Conservation (phyloP, 1,140 invertebrate genomes). For the Drosophila oshimai region DNA sequence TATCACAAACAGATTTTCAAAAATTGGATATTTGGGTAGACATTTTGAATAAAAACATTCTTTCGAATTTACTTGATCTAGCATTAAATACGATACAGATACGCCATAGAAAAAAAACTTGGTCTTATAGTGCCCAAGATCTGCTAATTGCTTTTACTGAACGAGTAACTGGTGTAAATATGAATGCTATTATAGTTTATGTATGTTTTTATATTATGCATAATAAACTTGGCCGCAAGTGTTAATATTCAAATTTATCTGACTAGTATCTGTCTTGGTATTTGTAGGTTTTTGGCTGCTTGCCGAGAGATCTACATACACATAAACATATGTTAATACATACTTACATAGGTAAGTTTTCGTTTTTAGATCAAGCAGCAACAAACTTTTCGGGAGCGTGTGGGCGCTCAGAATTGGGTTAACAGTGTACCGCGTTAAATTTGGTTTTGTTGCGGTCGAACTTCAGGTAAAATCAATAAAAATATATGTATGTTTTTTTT, state of each 20-base stretch:
- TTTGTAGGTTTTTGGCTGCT: constrained; percentile 56
- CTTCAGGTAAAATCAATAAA: constrained; percentile 70
- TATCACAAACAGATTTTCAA: too few species aligned
- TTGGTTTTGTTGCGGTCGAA: constrained; percentile 33
- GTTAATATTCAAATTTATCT: too few species aligned
- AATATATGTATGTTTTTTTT: constrained; percentile 23
- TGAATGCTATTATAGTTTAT: too few species aligned
- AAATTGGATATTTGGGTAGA: too few species aligned
- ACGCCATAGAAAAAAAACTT: too few species aligned
- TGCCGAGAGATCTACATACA: constrained; percentile 29
- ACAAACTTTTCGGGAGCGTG: constrained; percentile 52
- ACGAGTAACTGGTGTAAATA: too few species aligned
- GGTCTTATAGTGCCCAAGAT: too few species aligned
- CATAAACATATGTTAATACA: not conserved
- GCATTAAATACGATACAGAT: too few species aligned
- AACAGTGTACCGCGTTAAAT: constrained; percentile 29
- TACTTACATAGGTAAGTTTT: constrained; percentile 47
- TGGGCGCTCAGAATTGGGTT: constrained; percentile 71
- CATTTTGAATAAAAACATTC: too few species aligned
- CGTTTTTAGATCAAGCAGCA: constrained; percentile 43
- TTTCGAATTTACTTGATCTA: too few species aligned
- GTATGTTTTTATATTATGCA: not conserved
- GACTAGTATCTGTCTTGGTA: constrained; percentile 1
- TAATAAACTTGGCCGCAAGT: not conserved
- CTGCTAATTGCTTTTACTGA: too few species aligned